Conservation (phyloP, 2,797 vertebrate genomes). For the Borostomias antarcticus region DNA sequence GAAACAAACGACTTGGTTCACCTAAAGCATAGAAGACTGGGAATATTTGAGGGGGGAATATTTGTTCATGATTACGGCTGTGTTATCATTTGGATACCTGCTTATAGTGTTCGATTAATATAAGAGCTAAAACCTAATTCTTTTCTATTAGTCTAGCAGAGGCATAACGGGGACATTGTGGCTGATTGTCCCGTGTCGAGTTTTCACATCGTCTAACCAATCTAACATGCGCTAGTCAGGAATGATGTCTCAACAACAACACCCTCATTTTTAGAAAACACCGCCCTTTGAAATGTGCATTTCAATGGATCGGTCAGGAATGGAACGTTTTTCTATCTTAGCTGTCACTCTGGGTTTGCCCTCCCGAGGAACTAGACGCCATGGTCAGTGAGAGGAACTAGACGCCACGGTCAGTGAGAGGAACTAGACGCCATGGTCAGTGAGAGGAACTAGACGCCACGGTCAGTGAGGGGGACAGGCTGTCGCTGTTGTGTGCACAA, state of each 20-base stretch:
- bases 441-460: neutral
- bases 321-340: neutral
- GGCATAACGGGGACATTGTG: conserved; percentile 28
- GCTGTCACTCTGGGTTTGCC: neutral
- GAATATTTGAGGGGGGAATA: neutral
- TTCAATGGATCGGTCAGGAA: neutral
- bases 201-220: conserved; percentile 25
- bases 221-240: conserved; percentile 27
- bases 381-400: neutral
- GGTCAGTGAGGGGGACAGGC: too few relatives aligned
- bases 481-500: too few relatives aligned
- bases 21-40: too few relatives aligned
- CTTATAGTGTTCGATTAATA: conserved; percentile 50
- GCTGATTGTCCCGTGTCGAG: conserved; percentile 34
- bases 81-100: conserved; percentile 47
- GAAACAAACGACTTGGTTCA: neutral
- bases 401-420: too few relatives aligned
- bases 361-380: neutral
- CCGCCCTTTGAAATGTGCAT: too few relatives aligned
- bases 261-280: conserved; percentile 44
- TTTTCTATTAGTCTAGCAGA: conserved; percentile 49
- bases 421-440: neutral
- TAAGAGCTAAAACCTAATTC: conserved; percentile 56
- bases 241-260: conserved; percentile 35
- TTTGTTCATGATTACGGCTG: conserved; percentile 46